Base-by-base conservation (phyloP, 2,888 invertebrate genomes). In the Dolichopus griseipennis region DNA sequence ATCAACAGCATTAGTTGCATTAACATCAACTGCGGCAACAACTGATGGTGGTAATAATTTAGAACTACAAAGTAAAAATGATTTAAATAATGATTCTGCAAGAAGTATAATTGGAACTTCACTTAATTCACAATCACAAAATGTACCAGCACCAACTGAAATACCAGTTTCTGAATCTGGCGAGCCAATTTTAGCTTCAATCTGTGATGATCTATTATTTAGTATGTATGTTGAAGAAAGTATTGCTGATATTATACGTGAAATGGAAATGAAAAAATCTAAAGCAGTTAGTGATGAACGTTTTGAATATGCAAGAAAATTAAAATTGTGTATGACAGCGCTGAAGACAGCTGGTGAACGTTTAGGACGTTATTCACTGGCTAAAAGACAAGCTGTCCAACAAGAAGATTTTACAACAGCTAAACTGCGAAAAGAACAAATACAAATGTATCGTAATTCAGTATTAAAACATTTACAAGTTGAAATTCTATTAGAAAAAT, bases 201-300 rank as follows among this genome's bases (percentile, higher is more conserved):
- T 95, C 0, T 92, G 94, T 77, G 96, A 97, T 77, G 96, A 97
- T 82, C 84, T 97, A 67, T 91, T 95, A 0, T 96, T 96, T 81
- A 94, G 95, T 72, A 97, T 97, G 96, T 97, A 97, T 76, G 95
- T 96, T 68, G 96, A 97, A 80, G 90, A 90, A 21, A 95, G 95
- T 75, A 90, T 95, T 43, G 92, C 94, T 0, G 90, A 90, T 73
- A 86, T 95, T 69, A 91, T 96, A 65, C 84, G 93, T 69, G 89
- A 88, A 76, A 86, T 97, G 84, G 96, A 97, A 78, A 84, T 87
- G 66, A 94, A 91, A 78, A 97, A 97, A 79, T 86, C 89, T 71
- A 86, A 88, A 75, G 95, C 96, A 72, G 95, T 96, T n/a, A 85
- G 88, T 77, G 90, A 91, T 78, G 96, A 97, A 81, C 86, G 94